Percentiles rank a stretch among this genome's conserved stretches.
These are phyloP conservation scores for Aselliscus stoliczkanus DNA, from an alignment of 2,797 vertebrate genomes.

Conservation along the genomic window DNA sequence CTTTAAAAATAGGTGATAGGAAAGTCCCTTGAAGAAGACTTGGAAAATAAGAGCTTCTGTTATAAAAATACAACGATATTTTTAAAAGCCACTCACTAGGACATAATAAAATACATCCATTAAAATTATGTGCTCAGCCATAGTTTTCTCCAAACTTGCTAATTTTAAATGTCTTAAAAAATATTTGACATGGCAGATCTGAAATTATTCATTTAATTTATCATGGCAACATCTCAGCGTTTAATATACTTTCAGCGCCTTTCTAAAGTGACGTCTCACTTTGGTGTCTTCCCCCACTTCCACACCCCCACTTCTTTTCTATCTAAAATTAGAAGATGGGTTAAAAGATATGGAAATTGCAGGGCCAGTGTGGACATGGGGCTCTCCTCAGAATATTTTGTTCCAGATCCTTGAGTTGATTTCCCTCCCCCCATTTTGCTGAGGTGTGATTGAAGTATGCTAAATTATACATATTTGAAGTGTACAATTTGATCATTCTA, in stretches of 20 bases:
- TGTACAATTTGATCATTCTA: background rate
- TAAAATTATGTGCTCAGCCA: background rate
- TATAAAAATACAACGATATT: background rate
- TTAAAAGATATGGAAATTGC: background rate
- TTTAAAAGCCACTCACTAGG: background rate
- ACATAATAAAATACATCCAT: background rate
- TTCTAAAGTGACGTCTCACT: background rate
- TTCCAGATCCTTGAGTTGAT: background rate
- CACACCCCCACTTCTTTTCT: background rate
- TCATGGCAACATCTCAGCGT: background rate
- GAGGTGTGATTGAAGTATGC: background rate
- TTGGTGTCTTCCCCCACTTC: background rate
- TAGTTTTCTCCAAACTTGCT: slow-evolving; percentile 23
- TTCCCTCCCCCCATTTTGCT: background rate
- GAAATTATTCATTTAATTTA: slow-evolving; percentile 5
- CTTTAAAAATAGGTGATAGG: background rate
- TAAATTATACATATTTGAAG: background rate
- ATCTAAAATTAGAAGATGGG: slow-evolving; percentile 19
- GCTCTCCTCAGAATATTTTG: background rate
- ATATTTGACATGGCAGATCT: background rate
- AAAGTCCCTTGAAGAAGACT: background rate
- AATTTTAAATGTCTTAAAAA: slow-evolving; percentile 18
- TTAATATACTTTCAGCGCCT: slow-evolving; percentile 31
- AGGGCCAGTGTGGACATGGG: background rate
- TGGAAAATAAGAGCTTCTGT: background rate